Conservation (phyloP, 2,888 invertebrate species). For the Arge pagana region DNA sequence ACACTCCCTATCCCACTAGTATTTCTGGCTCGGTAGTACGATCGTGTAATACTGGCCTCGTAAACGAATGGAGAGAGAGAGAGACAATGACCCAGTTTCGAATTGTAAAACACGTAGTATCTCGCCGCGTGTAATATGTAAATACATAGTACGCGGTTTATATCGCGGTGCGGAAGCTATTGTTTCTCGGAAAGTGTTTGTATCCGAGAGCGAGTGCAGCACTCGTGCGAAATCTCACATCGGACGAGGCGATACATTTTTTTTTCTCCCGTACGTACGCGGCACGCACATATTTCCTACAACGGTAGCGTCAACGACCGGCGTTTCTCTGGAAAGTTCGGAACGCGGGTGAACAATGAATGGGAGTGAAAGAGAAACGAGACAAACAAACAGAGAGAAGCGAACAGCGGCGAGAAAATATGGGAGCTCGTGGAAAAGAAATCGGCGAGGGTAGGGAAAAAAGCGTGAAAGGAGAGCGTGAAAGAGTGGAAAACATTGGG, state of each 20-base stretch:
- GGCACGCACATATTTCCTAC: slow-evolving; percentile 2
- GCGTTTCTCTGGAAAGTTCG: slow-evolving; percentile 6
- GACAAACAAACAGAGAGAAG: no score
- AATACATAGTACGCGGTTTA: not conserved
- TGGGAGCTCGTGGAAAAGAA: no score
- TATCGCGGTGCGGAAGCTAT: slow-evolving; percentile 1
- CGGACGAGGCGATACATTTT: slow-evolving; percentile 2
- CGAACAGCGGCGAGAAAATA: no score
- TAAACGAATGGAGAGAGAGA: no score
- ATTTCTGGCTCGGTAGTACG: no score
- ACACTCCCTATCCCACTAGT: no score
- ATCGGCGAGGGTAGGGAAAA: no score
- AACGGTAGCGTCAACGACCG: slow-evolving; percentile 13
- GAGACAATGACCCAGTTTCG: slow-evolving; percentile 18
- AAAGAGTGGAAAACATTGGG: no score
- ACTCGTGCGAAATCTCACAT: slow-evolving; percentile 1
- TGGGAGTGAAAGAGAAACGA: no score
- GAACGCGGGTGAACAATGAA: no score
- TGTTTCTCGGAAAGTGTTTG: not conserved
- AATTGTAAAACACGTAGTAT: slow-evolving; percentile 7
- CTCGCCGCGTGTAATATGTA: no score
- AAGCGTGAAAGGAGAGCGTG: no score
- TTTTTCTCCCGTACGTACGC: not conserved
- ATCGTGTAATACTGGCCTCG: slow-evolving; percentile 18
- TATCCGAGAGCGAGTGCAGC: not conserved